phyloP scores from a whole-genome alignment of 2,797 vertebrate species.

The Anguilla marmorata region DNA sequence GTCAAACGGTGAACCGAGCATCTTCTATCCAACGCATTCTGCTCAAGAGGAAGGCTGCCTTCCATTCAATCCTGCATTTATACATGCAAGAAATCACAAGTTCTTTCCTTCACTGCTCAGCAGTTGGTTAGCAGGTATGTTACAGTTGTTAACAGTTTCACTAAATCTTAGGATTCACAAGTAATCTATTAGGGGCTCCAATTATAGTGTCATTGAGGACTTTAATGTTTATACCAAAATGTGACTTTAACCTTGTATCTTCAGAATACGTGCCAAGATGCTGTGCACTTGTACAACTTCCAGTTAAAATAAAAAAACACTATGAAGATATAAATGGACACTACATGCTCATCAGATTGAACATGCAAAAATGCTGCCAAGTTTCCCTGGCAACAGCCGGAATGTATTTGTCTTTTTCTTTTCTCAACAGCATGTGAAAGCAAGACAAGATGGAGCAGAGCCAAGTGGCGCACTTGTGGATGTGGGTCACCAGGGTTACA shows the following conservation, averaged over 20 bases:
- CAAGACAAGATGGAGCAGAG: neutral
- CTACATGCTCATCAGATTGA: neutral
- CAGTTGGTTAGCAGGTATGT: neutral
- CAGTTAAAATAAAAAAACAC: neutral
- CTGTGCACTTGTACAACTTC: neutral
- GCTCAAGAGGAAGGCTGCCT: neutral
- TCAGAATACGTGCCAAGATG: neutral
- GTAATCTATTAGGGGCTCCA: neutral
- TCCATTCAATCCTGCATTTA: neutral
- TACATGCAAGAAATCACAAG: no score
- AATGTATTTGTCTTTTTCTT: neutral
- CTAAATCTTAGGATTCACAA: neutral
- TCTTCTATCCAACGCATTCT: neutral
- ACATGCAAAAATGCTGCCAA: neutral
- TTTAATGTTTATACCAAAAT: neutral
- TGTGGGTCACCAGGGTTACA: constrained; percentile 4
- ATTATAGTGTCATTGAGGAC: neutral
- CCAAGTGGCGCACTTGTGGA: constrained; percentile 17
- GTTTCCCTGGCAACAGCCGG: constrained; percentile 5
- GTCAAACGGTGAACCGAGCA: neutral
- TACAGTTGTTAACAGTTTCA: neutral
- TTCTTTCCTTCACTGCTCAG: no score
- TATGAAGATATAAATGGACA: constrained; percentile 17
- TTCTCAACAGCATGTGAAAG: constrained; percentile 10
- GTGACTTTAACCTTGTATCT: neutral